Evolutionary conservation across 2,888 invertebrate species (phyloP), one percentile per base, ranked within the genome.

Genomic region (Apotomis betuletana): DNA sequence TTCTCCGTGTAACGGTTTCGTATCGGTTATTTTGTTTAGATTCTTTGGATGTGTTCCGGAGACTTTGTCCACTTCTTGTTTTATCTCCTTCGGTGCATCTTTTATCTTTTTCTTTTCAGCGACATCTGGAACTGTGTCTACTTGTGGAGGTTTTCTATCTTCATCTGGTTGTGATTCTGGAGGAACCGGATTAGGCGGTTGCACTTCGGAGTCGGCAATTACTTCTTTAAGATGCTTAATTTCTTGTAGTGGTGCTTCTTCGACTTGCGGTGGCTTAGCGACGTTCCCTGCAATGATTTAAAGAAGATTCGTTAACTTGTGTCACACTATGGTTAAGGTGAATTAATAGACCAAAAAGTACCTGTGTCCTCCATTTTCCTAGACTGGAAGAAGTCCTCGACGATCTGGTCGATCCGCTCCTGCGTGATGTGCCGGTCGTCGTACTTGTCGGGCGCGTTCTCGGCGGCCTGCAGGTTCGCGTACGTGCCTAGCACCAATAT

Each of bases 401-500:
- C 91, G 3, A 91, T 91, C 75, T 90, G 87, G 69, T 91, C 89
- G 15, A 91, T 93, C 8, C 84, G 83, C 58, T 90, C 92, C 75
- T 88, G 87, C 4, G 91, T 91, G 70, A 89, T 87, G 72, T 80
- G 84, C 27, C 85, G 86, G 3, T 90, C 91, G 58, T 91, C 92
- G 75, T 90, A 89, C 51, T 85, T 84, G 63, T 90, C 90, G 0
- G 82, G 76, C 13, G 85, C 84, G 46, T 77, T 87, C 79, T 96
- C 96, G 0, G 96, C 96, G 0, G 96, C 96, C 84, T 95, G 96
- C 73, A 96, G 93, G 90, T 97, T 99, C 0, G 98, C 97, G 86
- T 97, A 98, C 0, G 99, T 98, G 59, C 98, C 98, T 59, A 98
- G 94, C 27, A 99, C 95, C 95, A 99, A 96, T 70, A 99, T 95